Base-by-base conservation (phyloP, 1,140 invertebrate species). In the Adelges cooleyi region DNA sequence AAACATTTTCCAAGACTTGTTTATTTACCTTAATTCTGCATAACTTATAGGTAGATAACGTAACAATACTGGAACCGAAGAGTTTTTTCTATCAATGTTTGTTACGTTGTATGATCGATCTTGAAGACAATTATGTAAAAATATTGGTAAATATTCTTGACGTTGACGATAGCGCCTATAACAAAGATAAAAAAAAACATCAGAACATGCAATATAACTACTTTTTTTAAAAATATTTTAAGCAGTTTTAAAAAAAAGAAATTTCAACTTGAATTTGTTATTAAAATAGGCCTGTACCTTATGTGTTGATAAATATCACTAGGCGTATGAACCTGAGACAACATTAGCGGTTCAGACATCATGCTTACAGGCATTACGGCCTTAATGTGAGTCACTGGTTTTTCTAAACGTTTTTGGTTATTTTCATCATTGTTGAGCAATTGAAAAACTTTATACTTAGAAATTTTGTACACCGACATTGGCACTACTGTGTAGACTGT, bases 381-480 rank as follows among this genome's bases (percentile, higher is more conserved):
- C 6, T 62, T 62, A 11, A 62, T 27, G 46, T 62, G 56, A 27
- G 56, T 48, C 2, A 62, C n/a, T 46, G 56, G 56, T 62, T 62
- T 62, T 48, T 48, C 18, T 3, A 18, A 22, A 59, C 46, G 44
- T 9, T 48, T 48, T 46, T 48, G 20, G 13, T 46, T 0, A 48
- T 62, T 48, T 46, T 62, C 40, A 6, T 2, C 42, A 29, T 62
- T 42, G 17, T 62, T 22, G 29, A 62, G 10, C 15, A 62, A 33
- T 62, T 62, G 56, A 62, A 62, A 62, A 62, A 48, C 20, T 62
- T 62, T 46, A 36, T 62, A 62, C 4, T 62, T 18, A 13, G 56
- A 42, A 46, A 46, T 42, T 62, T 48, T 62, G 2, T 62, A 62
- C 44, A 48, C 33, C 11, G 17, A 62, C 56, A 62, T 62, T 48